Evolutionary conservation across 2,113 vertebrate genomes (phyloP), one percentile per base, ranked within the genome.

Genomic region (Notothenia coriiceps): DNA sequence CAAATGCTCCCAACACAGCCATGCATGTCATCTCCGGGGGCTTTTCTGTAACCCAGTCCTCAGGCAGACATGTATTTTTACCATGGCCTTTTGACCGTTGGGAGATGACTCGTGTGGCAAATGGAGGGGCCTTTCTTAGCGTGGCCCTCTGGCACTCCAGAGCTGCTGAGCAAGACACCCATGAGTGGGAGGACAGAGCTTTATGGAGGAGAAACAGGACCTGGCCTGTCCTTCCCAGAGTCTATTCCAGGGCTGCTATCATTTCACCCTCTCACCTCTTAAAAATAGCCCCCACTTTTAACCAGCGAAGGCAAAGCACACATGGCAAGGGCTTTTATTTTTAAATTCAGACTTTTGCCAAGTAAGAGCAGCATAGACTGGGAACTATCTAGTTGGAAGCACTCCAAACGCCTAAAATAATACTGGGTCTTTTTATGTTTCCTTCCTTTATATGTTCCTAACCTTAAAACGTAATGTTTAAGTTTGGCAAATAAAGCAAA

Each of bases 241-340:
- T 85, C 93, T 94, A 93, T 92, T 94, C 88, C 85, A 77, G 91
- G 87, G 75, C 70, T 6, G 79, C 86, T 84, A 89, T 93, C 90
- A 82, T 56, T 82, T 84, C 89, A 74, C 76, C 85, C 85, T 77
- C 86, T 90, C 91, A 82, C 88, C 72, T 74, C 78, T 89, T 91
- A 94, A 92, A 95, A 95, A 95, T 95, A 95, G 92, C 74, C 68
- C 50, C 73, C 66, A 79, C 82, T 77, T 82, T 87, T 91, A 85
- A 90, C 90, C 90, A 70, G 91, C 90, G 92, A 93, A 93, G 89
- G 88, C 86, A 89, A 88, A 88, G 88, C 84, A 77, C 74, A 85
- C 87, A 68, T 35, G 60, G 85, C 88, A 82, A 90, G 84, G 85
- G 77, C 84, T 83, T 91, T 91, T 93, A 91, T 91, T 92, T 91